Evolutionary conservation across 2,888 invertebrate species (phyloP).

Genomic region (Archips crataeganus): DNA sequence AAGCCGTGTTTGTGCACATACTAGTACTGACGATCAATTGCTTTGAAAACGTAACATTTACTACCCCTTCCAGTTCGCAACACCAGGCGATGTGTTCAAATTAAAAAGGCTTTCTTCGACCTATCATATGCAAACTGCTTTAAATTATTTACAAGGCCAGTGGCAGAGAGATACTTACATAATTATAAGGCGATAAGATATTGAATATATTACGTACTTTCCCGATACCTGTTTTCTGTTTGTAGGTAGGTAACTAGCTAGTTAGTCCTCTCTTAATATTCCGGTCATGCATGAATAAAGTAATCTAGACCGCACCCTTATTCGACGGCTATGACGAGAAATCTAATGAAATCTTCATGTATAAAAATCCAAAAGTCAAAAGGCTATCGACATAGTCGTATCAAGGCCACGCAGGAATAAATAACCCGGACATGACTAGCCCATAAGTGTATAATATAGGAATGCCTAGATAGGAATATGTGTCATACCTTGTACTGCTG

Average conservation of each 20-base stretch:
- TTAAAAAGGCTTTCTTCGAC: neutral
- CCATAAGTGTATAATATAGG: conserved; percentile 16
- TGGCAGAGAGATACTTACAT: neutral
- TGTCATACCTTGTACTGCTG: conserved; percentile 19
- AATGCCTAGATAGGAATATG: conserved; percentile 29
- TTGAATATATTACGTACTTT: neutral
- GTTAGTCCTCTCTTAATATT: neutral
- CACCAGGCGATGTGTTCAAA: neutral
- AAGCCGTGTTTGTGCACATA: conserved; percentile 37
- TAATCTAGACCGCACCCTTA: neutral
- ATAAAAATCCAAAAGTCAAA: too few species aligned
- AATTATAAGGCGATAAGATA: neutral
- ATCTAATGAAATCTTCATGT: neutral
- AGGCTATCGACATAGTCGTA: neutral
- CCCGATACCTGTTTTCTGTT: neutral
- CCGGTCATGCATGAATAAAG: too few species aligned
- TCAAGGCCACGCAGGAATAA: neutral
- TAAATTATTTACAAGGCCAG: neutral
- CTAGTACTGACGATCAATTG: conserved; percentile 20
- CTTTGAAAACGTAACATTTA: conserved; percentile 10
- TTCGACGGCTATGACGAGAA: neutral
- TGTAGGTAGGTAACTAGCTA: neutral
- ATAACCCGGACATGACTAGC: conserved; percentile 8
- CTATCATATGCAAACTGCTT: neutral
- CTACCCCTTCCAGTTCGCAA: neutral